phyloP scores from a whole-genome alignment of 2,797 vertebrate genomes.

The Enteromius trimaculatus region DNA sequence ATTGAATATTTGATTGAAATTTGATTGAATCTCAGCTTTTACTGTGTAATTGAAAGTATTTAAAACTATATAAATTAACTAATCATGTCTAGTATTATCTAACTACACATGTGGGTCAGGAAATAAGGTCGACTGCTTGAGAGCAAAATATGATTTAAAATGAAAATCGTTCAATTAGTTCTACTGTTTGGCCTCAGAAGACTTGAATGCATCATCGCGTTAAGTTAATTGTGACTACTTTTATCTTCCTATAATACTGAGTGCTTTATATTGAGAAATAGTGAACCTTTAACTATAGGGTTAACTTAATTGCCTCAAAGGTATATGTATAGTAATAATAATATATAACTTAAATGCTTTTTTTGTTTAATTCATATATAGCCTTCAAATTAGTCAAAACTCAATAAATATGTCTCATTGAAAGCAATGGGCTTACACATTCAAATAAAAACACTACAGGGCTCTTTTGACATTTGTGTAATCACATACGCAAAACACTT shows the following conservation, averaged over 20 bases:
- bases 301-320: background rate
- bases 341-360: background rate
- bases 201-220: background rate
- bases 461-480: background rate
- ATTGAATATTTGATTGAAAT: too few species aligned
- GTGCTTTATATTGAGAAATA: background rate
- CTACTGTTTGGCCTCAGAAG: background rate
- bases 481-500: background rate
- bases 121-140: background rate
- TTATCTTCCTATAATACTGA: background rate
- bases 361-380: background rate
- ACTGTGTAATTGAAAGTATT: background rate
- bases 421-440: background rate
- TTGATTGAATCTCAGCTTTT: background rate
- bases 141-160: background rate
- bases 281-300: background rate
- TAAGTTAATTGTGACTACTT: background rate
- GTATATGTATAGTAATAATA: background rate
- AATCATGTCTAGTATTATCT: background rate
- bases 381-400: background rate
- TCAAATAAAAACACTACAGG: background rate
- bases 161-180: background rate
- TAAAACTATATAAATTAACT: background rate
- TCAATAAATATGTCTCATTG: background rate
- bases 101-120: background rate